Evolutionary conservation across 2,113 vertebrate species (phyloP).

Genomic region (Carettochelys insculpta): DNA sequence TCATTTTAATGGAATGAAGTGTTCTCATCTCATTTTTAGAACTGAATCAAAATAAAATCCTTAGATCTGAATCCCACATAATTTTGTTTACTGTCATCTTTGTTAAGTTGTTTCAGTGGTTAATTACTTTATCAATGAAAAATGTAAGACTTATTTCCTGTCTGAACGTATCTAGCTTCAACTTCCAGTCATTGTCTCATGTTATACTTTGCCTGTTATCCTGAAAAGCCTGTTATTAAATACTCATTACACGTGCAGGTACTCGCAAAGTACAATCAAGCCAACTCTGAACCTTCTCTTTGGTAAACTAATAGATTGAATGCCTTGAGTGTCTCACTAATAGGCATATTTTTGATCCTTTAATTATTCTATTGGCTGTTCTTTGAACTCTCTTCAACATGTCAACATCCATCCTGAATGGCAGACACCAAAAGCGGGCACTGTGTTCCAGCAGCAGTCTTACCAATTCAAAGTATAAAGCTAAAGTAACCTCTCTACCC

Average conservation of each 20-base stretch:
- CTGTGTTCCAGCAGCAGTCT: background rate
- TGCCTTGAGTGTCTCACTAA: background rate
- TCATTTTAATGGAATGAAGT: background rate
- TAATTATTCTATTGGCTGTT: background rate
- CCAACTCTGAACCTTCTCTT: background rate
- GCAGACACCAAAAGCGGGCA: background rate
- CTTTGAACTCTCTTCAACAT: background rate
- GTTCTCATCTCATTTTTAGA: background rate
- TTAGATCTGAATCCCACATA: background rate
- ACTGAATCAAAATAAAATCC: background rate
- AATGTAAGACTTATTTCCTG: background rate
- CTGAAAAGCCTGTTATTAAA: background rate
- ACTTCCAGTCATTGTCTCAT: background rate
- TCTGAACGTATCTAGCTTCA: background rate
- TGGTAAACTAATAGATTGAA: background rate
- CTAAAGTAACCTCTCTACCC: background rate
- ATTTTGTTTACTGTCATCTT: background rate
- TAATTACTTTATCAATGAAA: background rate
- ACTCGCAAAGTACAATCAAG: background rate
- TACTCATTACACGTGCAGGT: background rate
- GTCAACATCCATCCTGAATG: background rate
- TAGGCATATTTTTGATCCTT: background rate
- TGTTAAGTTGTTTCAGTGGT: background rate
- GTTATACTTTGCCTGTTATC: background rate
- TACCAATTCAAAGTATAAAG: background rate